Base-by-base conservation (phyloP, 1,140 invertebrate species). In the Neodiprion pinetum region DNA sequence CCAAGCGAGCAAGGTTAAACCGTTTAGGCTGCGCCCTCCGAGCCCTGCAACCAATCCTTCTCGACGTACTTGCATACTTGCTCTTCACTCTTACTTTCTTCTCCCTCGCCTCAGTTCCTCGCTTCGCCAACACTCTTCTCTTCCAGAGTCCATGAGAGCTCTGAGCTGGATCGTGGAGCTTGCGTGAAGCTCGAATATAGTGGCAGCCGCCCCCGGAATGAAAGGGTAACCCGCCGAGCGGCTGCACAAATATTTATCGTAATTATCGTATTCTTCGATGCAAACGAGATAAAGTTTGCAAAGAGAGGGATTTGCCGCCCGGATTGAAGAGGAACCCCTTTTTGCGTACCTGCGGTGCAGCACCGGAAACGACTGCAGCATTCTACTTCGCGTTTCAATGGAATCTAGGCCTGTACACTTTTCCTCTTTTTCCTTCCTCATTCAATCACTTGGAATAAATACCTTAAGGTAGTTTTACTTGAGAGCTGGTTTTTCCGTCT, bases 161-260 rank as follows among this genome's bases (percentile, higher is more conserved):
- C 70, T 12, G 23, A 9, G 70, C 67, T 21, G 7, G 11, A 68
- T 23, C 47, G 11, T 21, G 1, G 67, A 10, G 8, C 71, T 85
- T 84, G 84, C 85, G 83, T 85, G 84, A 78, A 40, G 28, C 80
- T 83, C 81, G 74, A 78, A 77, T 74, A 70, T 73, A 79, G 81
- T 79, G 82, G 28, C 28, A 40, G 28, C 28, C 28, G 28, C 28
- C 28, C 28, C 28, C 28, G 5, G 2, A 5, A 40, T 40, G 28
- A 61, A 88, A 87, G 86, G 87, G 83, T 88, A 87, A 17, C 53
- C 53, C 53, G 78, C 68, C 80, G 73, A 81, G 78, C 86, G 86
- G 86, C 86, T 88, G 86, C 85, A 78, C 79, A 88, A 88, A 88
- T 88, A 88, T 88, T 88, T 88, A 86, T 87, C 83, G 82, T 85